These are phyloP conservation scores for Psittacara wagleri DNA, from an alignment of 2,113 vertebrate genomes.

Conservation along the genomic window DNA sequence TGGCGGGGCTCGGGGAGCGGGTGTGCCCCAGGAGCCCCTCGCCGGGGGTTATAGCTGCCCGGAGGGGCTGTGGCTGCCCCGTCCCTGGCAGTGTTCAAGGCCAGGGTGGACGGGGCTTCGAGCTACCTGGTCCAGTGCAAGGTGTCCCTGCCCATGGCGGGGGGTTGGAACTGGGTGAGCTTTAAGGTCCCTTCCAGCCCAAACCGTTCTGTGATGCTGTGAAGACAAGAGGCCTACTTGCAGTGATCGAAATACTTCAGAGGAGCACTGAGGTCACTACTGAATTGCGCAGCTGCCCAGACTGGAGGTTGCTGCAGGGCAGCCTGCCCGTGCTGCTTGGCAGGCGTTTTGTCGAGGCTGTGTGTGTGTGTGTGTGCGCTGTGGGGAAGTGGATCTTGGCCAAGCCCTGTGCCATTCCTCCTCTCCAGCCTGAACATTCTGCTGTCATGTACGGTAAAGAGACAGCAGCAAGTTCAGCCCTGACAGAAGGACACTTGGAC, in stretches of 20 bases:
- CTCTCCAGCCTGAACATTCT: not conserved
- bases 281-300: not conserved
- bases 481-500: no score
- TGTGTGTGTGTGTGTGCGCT: no score
- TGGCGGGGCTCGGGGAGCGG: not conserved
- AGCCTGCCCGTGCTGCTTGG: not conserved
- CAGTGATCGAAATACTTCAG: not conserved
- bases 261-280: not conserved
- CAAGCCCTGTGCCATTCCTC: not conserved
- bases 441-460: not conserved
- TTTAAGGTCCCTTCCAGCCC: not conserved
- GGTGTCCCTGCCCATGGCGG: no score
- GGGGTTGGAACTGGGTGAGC: not conserved
- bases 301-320: not conserved
- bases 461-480: not conserved
- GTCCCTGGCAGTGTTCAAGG: not conserved
- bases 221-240: accelerated
- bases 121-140: not conserved
- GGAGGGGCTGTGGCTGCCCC: not conserved
- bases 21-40: not conserved
- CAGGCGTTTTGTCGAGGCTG: not conserved
- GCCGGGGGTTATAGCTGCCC: no score
- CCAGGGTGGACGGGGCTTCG: not conserved
- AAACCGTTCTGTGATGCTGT: accelerated
- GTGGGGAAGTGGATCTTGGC: not conserved